These are phyloP conservation scores for Serranus cabrilla DNA, from an alignment of 2,797 vertebrate genomes.

Conservation along the genomic window DNA sequence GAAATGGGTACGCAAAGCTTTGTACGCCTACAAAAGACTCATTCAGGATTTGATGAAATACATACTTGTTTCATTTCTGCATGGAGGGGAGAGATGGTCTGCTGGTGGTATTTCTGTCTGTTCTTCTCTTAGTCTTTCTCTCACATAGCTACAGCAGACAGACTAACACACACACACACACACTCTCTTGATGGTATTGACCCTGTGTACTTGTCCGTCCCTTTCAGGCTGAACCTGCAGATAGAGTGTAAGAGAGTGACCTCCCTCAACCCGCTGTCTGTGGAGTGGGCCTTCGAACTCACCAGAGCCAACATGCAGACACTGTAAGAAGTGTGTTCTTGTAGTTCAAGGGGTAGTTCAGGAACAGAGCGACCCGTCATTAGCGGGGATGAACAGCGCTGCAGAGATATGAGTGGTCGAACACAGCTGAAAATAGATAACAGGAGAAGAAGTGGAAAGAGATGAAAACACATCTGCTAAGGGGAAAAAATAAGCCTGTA, in stretches of 20 bases:
- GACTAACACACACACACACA: background rate
- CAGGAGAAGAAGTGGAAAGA: conserved; percentile 9
- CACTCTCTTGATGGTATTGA: background rate
- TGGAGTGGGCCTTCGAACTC: conserved; percentile 96
- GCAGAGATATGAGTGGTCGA: background rate
- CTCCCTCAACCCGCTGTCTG: conserved; percentile 88
- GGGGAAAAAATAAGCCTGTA: too few relatives aligned
- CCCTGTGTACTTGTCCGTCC: conserved; percentile 27
- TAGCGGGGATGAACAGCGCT: background rate
- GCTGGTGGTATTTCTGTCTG: conserved; percentile 10
- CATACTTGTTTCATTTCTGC: conserved; percentile 22
- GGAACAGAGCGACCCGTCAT: conserved; percentile 10
- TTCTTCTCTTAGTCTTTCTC: background rate
- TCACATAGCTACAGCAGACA: background rate
- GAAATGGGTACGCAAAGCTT: conserved; percentile 90
- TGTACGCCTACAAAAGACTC: conserved; percentile 27
- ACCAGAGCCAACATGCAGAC: conserved; percentile 96
- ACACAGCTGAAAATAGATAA: background rate
- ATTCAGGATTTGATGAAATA: conserved; percentile 33
- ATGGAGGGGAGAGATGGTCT: conserved; percentile 9
- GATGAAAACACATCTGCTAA: conserved; percentile 13
- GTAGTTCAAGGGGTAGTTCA: conserved; percentile 4
- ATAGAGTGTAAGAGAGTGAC: conserved; percentile 94
- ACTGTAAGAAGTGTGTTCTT: conserved; percentile 86
- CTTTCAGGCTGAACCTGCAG: conserved; percentile 90